Evolutionary conservation across 2,113 vertebrate genomes (phyloP), one percentile per base, ranked within the genome.

Genomic region (Eidolon helvum): DNA sequence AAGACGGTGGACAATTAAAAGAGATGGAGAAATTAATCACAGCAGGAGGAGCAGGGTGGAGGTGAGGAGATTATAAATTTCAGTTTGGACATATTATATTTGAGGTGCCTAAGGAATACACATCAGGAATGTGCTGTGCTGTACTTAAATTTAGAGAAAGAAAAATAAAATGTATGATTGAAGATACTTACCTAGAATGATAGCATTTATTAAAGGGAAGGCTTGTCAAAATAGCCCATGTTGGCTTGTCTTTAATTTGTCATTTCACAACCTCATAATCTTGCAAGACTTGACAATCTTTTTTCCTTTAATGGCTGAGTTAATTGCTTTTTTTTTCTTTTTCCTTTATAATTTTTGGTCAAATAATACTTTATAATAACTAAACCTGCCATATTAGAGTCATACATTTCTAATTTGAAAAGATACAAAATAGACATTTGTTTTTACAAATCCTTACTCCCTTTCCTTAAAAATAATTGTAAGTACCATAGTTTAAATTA

Each of bases 1-100:
- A 90, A 85, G 92, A 87, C 45, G 55, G 35, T 16, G 61, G 59
- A 55, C 72, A 63, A 94, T 89, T 48, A 94, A 86, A 43, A 82
- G 86, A 91, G 35, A 74, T n/a, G 4, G 83, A 82, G 40, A 86
- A 78, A 86, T 26, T 48, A 77, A 88, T 72, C 92, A 85, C 12
- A 48, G 66, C 6, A 22, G 26, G 33, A 90, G 28, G 10, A 92
- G 38, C 16, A 30, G 35, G 18, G 18, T 43, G 38, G 66, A 71
- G 48, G 30, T 78, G 18, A 94, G 43, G 63, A 74, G 87, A 78
- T 45, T 53, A 65, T 33, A n/a, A 35, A 26, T 66, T 85, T 92
- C 59, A 87, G 71, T 86, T 61, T 86, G 55, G 87, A 45, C 35
- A 61, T 26, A 50, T 61, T 86, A 78, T 53, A 87, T 68, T 26